phyloP scores from a whole-genome alignment of 2,888 invertebrate genomes.

The Mesorhabditis sp. region DNA sequence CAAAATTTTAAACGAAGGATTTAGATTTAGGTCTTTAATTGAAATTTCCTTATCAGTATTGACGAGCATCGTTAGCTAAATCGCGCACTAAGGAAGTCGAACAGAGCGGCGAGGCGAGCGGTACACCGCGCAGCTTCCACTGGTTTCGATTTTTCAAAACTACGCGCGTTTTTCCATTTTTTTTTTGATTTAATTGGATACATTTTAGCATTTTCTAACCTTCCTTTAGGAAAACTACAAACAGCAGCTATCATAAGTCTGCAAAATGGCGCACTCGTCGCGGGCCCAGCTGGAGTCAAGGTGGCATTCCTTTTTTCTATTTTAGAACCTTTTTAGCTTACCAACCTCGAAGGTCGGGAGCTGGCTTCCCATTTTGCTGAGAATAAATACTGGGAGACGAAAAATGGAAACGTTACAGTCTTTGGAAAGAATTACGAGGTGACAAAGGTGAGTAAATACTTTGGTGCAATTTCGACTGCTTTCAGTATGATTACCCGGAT shows the following conservation, averaged over 20 bases:
- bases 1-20: not conserved
- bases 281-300: not conserved
- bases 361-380: not conserved
- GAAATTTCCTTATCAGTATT: no score
- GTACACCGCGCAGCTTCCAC: no score
- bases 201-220: not conserved
- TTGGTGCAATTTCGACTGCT: not conserved
- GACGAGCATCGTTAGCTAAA: no score
- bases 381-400: slow-evolving; percentile 1
- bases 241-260: not conserved
- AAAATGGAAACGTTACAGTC: not conserved
- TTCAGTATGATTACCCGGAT: not conserved
- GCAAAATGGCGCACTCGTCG: not conserved
- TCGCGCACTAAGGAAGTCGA: no score
- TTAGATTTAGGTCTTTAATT: no score
- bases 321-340: not conserved
- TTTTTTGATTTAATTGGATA: not conserved
- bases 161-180: no score
- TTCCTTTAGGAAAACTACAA: not conserved
- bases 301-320: not conserved
- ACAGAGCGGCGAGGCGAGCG: no score
- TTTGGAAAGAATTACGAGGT: not conserved
- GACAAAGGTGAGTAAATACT: not conserved
- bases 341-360: not conserved
- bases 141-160: no score